Evolutionary conservation across 2,113 vertebrate species (phyloP).

Genomic region (Rattus norvegicus): GRCr8 NC_086020.1:125954501-125955000

Average conservation of each 20-base stretch:
- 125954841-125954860: neutral
- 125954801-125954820: too few species aligned
- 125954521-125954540: conserved; percentile 12
- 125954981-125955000: neutral
- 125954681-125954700: conserved; percentile 72
- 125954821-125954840: neutral
- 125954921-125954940: neutral
- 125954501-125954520: neutral
- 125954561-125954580: conserved; percentile 95
- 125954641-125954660: conserved; percentile 98
- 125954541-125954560: conserved; percentile 60
- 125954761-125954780: neutral
- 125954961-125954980: neutral
- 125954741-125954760: neutral
- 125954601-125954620: conserved; percentile 97
- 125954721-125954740: neutral
- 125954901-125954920: neutral
- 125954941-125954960: neutral
- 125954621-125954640: conserved; percentile 96
- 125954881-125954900: neutral
- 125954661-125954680: conserved; percentile 97
- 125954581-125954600: conserved; percentile 98
- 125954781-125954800: neutral
- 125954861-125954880: neutral
- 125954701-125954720: conserved; percentile 19